A percentile compares a stretch with the other conserved stretches of the same genome.
These are phyloP conservation scores for Argyresthia goedartella DNA, from an alignment of 2,888 invertebrate species.

Conservation along the genomic window DNA sequence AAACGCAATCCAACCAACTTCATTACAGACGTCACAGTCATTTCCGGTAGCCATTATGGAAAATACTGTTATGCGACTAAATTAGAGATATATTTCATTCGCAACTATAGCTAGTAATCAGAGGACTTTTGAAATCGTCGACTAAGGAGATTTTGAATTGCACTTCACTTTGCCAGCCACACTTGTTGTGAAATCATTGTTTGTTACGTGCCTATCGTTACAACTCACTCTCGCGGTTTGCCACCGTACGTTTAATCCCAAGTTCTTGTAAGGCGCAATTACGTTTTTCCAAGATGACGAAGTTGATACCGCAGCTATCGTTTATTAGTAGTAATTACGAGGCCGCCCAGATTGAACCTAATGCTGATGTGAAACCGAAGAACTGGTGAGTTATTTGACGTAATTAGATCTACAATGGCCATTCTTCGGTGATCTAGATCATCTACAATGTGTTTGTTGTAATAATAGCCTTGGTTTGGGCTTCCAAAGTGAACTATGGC, in stretches of 20 bases:
- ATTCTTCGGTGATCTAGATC: no score
- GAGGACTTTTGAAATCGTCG: neutral
- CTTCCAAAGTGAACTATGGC: no score
- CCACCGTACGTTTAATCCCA: constrained; percentile 46
- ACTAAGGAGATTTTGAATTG: neutral
- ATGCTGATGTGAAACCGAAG: constrained; percentile 30
- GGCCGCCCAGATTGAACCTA: constrained; percentile 37
- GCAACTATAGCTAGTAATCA: neutral
- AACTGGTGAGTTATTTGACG: constrained; percentile 33
- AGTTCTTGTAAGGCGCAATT: constrained; percentile 58
- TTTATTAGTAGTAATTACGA: constrained; percentile 68
- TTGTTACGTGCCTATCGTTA: constrained; percentile 12
- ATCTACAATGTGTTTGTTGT: no score
- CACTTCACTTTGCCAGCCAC: constrained; percentile 8
- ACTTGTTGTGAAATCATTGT: constrained; percentile 40
- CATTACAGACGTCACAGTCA: constrained; percentile 26
- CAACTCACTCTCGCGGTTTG: constrained; percentile 27
- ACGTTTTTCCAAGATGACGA: constrained; percentile 64
- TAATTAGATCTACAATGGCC: no score
- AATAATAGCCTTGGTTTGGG: no score
- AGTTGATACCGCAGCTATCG: constrained; percentile 66
- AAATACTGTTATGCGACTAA: constrained; percentile 36
- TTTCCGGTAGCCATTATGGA: constrained; percentile 55
- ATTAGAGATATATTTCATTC: constrained; percentile 19
- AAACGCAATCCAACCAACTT: constrained; percentile 13